Conservation (phyloP, 2,797 vertebrate species). For the Psittacula derbiana region DNA sequence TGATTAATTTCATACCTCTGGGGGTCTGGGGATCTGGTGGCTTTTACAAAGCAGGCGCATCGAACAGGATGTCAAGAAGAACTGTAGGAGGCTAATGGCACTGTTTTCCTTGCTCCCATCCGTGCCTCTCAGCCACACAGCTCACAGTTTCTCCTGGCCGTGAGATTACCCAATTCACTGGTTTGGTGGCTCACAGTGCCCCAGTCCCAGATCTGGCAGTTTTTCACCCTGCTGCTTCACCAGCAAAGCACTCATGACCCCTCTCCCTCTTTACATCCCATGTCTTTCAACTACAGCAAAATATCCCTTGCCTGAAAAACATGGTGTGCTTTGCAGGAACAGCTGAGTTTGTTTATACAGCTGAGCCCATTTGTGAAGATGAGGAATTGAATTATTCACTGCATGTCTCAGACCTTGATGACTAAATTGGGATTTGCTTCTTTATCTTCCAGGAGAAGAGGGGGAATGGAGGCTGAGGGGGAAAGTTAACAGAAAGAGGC, state of each 20-base stretch:
- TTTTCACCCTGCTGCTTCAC: background rate
- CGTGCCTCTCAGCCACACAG: fast-evolving
- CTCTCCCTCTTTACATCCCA: background rate
- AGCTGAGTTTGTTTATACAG: conserved; percentile 53
- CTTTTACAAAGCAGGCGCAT: background rate
- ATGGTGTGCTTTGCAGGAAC: background rate
- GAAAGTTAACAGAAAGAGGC: conserved; percentile 49
- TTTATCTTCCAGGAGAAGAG: conserved; percentile 44
- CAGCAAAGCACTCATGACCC: background rate
- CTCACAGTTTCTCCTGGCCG: background rate
- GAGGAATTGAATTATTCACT: conserved; percentile 71
- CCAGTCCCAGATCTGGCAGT: background rate
- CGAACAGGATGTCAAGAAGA: background rate
- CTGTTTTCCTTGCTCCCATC: background rate
- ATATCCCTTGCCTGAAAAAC: background rate
- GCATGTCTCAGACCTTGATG: conserved; percentile 62
- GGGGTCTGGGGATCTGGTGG: background rate
- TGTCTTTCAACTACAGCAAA: background rate
- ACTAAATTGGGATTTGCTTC: conserved; percentile 67
- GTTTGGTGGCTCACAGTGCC: background rate
- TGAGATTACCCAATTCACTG: background rate
- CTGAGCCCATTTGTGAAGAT: conserved; percentile 39
- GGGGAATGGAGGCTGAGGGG: background rate
- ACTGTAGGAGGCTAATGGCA: background rate
- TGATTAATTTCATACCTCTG: background rate